These are phyloP conservation scores for Oncorhynchus keta DNA, from an alignment of 2,113 vertebrate genomes.

Conservation along the genomic window DNA sequence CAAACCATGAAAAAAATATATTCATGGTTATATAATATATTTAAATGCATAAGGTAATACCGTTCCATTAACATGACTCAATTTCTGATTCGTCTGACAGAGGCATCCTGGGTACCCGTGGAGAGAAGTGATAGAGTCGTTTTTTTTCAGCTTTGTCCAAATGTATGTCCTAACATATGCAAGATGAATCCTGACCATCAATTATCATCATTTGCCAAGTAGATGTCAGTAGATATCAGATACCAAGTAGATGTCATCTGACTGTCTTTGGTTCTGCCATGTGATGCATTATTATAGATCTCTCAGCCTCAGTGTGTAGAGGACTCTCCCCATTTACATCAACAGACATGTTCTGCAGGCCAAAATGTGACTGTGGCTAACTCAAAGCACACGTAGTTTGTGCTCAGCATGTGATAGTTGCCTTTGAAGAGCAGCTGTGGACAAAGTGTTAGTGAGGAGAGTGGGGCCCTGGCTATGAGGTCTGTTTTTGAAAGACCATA, in stretches of 20 bases:
- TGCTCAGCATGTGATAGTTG: constrained; percentile 64
- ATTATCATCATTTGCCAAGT: background rate
- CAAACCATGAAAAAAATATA: background rate
- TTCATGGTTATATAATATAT: too few species aligned
- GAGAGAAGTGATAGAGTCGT: constrained; percentile 2
- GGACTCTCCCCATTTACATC: constrained; percentile 9
- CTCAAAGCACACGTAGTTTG: constrained; percentile 58
- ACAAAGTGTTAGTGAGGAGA: constrained; percentile 27
- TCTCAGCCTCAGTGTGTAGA: background rate
- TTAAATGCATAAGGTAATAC: too few species aligned
- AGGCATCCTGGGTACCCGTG: constrained; percentile 25
- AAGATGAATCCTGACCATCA: constrained; percentile 20
- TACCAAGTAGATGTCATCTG: background rate
- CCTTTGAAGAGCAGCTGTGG: constrained; percentile 75
- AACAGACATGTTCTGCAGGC: constrained; percentile 19
- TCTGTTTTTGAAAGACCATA: constrained; percentile 28
- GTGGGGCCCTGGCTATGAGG: constrained; percentile 30
- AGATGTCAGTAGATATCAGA: background rate
- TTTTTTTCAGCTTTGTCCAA: constrained; percentile 22
- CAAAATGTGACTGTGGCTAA: constrained; percentile 62
- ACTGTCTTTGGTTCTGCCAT: background rate
- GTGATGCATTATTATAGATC: background rate
- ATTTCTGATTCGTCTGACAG: constrained; percentile 29
- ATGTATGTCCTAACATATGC: constrained; percentile 21
- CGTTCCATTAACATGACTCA: constrained; percentile 17